Conservation (phyloP, 2,797 vertebrate genomes). For the Limnodromus scolopaceus region DNA sequence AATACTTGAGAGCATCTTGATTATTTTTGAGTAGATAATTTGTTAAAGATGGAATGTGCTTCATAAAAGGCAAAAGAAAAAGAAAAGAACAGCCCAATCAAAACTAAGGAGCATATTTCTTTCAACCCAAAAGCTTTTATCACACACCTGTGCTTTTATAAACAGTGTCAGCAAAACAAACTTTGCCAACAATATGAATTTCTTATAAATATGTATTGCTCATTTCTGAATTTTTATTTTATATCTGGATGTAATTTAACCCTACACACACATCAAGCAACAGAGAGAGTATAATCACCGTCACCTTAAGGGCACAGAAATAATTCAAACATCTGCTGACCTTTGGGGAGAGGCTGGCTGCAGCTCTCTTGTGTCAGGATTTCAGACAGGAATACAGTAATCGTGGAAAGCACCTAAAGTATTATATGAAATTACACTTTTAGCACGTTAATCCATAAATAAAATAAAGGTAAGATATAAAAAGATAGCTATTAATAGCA, state of each 20-base stretch:
- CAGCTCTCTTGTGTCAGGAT: neutral
- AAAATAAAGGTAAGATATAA: neutral
- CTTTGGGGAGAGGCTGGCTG: neutral
- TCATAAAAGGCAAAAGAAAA: neutral
- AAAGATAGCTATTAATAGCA: slow-evolving; percentile 1
- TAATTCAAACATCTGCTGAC: neutral
- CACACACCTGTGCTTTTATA: slow-evolving; percentile 30
- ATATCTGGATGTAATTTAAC: neutral
- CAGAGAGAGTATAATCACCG: neutral
- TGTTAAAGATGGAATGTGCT: neutral
- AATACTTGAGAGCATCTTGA: neutral
- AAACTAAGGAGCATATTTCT: neutral
- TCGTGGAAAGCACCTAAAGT: neutral
- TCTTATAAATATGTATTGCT: neutral
- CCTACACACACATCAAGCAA: neutral
- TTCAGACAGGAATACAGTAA: neutral
- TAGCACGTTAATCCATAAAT: neutral
- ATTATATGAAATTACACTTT: neutral
- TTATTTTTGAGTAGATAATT: slow-evolving; percentile 24
- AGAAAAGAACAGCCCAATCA: neutral
- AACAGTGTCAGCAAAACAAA: slow-evolving; percentile 26
- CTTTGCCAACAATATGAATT: neutral
- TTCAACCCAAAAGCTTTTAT: neutral
- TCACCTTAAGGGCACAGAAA: neutral
- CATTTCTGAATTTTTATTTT: neutral